Base-by-base conservation (phyloP, 2,888 invertebrate species). In the Drosophila birchii region DNA sequence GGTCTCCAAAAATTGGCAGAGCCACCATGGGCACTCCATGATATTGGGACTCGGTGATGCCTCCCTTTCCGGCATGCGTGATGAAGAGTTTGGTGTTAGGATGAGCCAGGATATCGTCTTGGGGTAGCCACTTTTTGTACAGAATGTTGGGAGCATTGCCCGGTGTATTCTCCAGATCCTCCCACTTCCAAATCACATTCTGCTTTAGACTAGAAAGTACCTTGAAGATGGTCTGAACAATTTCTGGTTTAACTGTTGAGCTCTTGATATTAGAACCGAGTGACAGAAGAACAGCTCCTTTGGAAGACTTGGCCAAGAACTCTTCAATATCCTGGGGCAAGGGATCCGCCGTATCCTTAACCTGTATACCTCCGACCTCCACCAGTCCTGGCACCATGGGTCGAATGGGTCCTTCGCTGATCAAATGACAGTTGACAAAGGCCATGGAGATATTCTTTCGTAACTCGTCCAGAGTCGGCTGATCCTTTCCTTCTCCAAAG, bases 101-200 rank as follows among this genome's bases (percentile, higher is more conserved):
- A 90, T 95, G 95, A 1, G 94, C 94, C 91, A 95, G 90, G 47
- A 95, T 93, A 78, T 95, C 95, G 64, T 94, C 94, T 82, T 96
- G 96, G 0, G 96, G 96, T 20, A 96, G 86, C 96, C 96, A 96
- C 76, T 94, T 94, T 61, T 86, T 81, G 45, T 93, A 91, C 5
- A 92, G 88, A 1, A 94, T 93, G 70, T 94, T 94, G 3, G 82
- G 20, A 0, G 94, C 90, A 4, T 91, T 84, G 2, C 91, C 92
- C 0, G 91, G 90, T 0, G 95, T 86, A 4, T 91, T 90, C 1
- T 94, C 93, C 0, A 94, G 94, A 32, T 87, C 85, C 83, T 95
- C 95, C 94, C 95, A 96, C 92, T 96, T 95, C 95, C 95, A 95
- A n/a, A 96, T 84, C 0, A 96, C 94, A 4, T 93, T 94, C 63